Evolutionary conservation across 2,888 invertebrate species (phyloP), one percentile per base, ranked within the genome.

Genomic region (Pollenia amentaria): DNA sequence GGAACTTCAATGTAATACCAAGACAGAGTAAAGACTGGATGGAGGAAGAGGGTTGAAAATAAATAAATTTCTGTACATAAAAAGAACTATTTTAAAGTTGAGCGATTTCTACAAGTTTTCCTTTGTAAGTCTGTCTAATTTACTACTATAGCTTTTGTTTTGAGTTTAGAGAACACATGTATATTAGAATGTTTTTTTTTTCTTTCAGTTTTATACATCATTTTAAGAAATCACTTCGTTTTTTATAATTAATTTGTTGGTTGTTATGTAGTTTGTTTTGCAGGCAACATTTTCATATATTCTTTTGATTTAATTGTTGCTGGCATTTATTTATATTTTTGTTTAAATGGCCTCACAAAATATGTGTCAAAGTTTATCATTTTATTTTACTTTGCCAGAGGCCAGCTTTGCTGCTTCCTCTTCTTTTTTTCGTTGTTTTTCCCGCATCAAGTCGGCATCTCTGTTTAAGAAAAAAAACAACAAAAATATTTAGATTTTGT

Each of bases 401-500:
- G 89, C 79, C 46, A 85, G 88, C 38, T 90, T 89, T 88, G 90
- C 90, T n/a, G 91, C 92, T 2, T 89, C 90, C 18, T 91, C 91
- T 64, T 96, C 95, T 91, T 97, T 97, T 93, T 96, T 96, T 91
- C 95, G 95, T 94, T 98, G 97, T 92, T 98, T 98, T 92, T 97
- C 97, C 91, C 97, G 94, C 97, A 98, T 97, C 91, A 97, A 89
- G 91, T 98, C 97, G 29, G 98, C 97, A 94, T 98, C 98, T 91
- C 98, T 97, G 42, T 65, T 57, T 44, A 64, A 72, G 11, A 18
- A 76, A 44, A 57, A 89, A 38, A 84, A 81, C 85, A 73, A 55
- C 3, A 62, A 29, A 29, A 29, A 29, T 0, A 72, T 21, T 16
- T 44, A 12, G 14, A 29, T 64, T 14, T 16, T 18, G 16, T 9